Percentiles rank a stretch among this genome's conserved stretches.
These are phyloP conservation scores for Achroia grisella DNA, from an alignment of 1,140 invertebrate species.

Conservation along the genomic window DNA sequence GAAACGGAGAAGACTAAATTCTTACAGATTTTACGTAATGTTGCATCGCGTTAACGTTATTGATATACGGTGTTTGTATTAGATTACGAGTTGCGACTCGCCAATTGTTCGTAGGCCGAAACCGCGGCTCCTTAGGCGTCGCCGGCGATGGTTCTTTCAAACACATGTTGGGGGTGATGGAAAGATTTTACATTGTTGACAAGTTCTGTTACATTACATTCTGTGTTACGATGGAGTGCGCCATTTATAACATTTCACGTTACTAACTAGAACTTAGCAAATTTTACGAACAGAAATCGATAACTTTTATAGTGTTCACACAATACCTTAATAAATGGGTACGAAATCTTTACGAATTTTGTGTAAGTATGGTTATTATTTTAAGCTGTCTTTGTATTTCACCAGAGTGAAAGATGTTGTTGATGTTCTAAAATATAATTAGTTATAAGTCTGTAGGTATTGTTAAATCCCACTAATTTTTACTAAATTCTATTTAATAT, in stretches of 20 bases:
- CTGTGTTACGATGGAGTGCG: constrained; percentile 22
- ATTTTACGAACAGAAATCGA: constrained; percentile 19
- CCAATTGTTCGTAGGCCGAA: constrained; percentile 17
- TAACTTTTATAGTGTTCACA: constrained; percentile 50
- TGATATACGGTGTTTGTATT: constrained; percentile 55
- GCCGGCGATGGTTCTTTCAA: constrained; percentile 1
- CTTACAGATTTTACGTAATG: constrained; percentile 65
- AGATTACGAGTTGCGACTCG: constrained; percentile 36
- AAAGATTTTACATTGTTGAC: constrained; percentile 34
- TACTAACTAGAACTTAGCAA: constrained; percentile 34
- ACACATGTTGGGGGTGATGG: neutral
- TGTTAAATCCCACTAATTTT: constrained; percentile 73
- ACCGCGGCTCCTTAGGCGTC: neutral
- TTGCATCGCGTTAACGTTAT: constrained; percentile 63
- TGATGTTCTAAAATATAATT: constrained; percentile 65
- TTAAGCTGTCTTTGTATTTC: constrained; percentile 56
- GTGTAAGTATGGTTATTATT: constrained; percentile 37
- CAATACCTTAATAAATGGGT: constrained; percentile 35
- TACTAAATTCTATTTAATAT: constrained; percentile 74
- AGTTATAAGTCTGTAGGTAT: constrained; percentile 57
- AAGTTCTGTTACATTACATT: constrained; percentile 27
- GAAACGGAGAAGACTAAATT: constrained; percentile 72
- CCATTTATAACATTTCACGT: constrained; percentile 31
- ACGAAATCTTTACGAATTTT: constrained; percentile 54
- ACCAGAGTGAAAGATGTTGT: constrained; percentile 66